Conservation (phyloP, 2,888 invertebrate genomes). For the Drosophila pseudotalamancana region DNA sequence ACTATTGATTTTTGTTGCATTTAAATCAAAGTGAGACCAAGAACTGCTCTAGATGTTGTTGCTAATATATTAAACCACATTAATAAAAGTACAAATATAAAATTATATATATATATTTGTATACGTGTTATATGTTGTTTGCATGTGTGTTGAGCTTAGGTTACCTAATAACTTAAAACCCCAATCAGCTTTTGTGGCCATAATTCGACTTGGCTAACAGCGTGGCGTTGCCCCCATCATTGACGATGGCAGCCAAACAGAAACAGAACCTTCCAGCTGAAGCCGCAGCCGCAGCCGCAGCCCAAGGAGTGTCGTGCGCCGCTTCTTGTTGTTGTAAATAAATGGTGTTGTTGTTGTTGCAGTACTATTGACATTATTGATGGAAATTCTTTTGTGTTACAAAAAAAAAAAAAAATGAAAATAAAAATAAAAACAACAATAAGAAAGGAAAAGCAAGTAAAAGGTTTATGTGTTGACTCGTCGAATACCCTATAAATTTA, state of each 20-base stretch:
- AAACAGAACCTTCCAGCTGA: slow-evolving; percentile 29
- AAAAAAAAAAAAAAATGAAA: slow-evolving; percentile 36
- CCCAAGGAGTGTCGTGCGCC: slow-evolving; percentile 59
- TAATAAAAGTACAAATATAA: not conserved
- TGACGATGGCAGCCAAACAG: slow-evolving; percentile 37
- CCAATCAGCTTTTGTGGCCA: slow-evolving; percentile 74
- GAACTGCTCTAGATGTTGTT: not conserved
- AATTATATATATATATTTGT: not conserved
- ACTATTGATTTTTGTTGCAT: slow-evolving; percentile 23
- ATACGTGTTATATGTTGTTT: not conserved
- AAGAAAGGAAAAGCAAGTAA: slow-evolving; percentile 39
- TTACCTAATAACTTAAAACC: slow-evolving; percentile 73
- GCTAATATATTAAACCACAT: slow-evolving; percentile 19
- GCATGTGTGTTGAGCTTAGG: slow-evolving; percentile 47
- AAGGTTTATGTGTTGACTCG: not conserved
- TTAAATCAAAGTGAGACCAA: slow-evolving; percentile 2
- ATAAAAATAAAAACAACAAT: slow-evolving; percentile 22
- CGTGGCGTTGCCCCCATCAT: slow-evolving; percentile 17
- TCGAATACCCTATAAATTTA: slow-evolving; percentile 25
- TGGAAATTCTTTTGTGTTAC: slow-evolving; percentile 79
- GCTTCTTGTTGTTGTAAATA: slow-evolving; percentile 28
- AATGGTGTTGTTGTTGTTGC: slow-evolving; percentile 48
- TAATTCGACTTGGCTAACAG: slow-evolving; percentile 64
- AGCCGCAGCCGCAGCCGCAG: slow-evolving; percentile 10
- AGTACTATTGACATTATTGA: slow-evolving; percentile 78